Evolutionary conservation across 1,140 invertebrate genomes (phyloP).

Genomic region (Drosophila pseudoananassae): DNA sequence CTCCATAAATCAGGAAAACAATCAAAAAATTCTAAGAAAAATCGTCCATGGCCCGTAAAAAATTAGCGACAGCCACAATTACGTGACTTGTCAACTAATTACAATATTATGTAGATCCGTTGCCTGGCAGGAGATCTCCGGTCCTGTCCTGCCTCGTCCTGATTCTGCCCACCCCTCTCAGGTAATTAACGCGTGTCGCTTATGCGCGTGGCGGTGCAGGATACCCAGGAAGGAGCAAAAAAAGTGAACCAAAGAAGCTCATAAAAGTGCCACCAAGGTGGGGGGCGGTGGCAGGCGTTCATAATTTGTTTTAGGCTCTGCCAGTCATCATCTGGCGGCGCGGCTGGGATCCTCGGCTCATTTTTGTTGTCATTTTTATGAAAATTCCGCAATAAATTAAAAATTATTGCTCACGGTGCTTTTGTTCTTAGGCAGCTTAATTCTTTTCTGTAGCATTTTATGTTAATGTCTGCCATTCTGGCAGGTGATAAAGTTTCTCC

Average conservation of each 20-base stretch:
- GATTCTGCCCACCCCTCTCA: not conserved
- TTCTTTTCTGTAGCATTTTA: constrained; percentile 62
- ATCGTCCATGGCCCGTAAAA: constrained; percentile 35
- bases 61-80: constrained; percentile 67
- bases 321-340: constrained; percentile 24
- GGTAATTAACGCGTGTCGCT: constrained; percentile 79
- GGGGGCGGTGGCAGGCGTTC: constrained; percentile 63
- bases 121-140: constrained; percentile 37
- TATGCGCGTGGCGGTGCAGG: constrained; percentile 50
- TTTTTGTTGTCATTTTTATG: constrained; percentile 63
- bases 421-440: constrained; percentile 64
- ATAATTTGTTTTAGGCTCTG: constrained; percentile 68
- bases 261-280: constrained; percentile 68
- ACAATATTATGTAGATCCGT: constrained; percentile 71
- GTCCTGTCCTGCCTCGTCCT: not conserved
- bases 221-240: constrained; percentile 10
- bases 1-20: constrained; percentile 29
- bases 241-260: constrained; percentile 41
- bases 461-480: constrained; percentile 63
- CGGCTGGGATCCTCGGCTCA: not conserved
- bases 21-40: constrained; percentile 20
- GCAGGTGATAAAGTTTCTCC: constrained; percentile 73
- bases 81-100: constrained; percentile 81
- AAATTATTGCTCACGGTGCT: constrained; percentile 75
- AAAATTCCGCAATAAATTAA: constrained; percentile 81